Base-by-base conservation (phyloP, 2,888 invertebrate species). In the Drosophila subquinaria region DNA sequence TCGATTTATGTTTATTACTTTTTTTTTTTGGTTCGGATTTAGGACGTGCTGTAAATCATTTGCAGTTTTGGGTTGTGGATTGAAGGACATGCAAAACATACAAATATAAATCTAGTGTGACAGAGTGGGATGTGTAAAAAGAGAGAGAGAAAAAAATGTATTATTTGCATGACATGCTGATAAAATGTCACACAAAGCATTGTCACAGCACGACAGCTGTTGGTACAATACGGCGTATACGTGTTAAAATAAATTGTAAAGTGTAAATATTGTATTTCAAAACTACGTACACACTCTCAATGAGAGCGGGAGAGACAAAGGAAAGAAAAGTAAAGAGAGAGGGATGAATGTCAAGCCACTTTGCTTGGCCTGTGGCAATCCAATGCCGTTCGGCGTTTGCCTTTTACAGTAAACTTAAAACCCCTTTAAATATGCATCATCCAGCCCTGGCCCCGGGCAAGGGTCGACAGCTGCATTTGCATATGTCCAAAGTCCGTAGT, bases 241-340 rank as follows among this genome's bases (percentile, higher is more conserved):
- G 78, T 82, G 84, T 78, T 83, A 64, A 84, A 84, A 84, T 74
- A 84, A 86, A 88, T 82, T 82, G 76, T 72, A 72, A 68, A 82
- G 79, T 76, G 85, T 79, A 88, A 85, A 86, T 85, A 88, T 82
- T 85, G 77, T 73, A 75, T 81, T 82, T 74, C 64, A 65, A 62
- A 63, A 65, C 72, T 62, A 45, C 59, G 67, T 63, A 66, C 57
- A 60, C 36, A 30, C 20, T 11, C 20, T 23, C 23, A 56, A 23
- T 23, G 33, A 20, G 20, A 20, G 38, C 9, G n/a, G 17, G 20
- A 8, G 23, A 48, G 13, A 30, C 35, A 51, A 10, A 36, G 5
- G 9, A 27, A 13, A 45, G 23, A 8, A 9, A 38, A 15, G 8
- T 2, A 30, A 30, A 13, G 4, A 11, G 23, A 9, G 52, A 35